A percentile compares a stretch with the other conserved stretches of the same genome.
Conservation (phyloP, 2,888 invertebrate species). For the Netelia fuscicornis region DNA sequence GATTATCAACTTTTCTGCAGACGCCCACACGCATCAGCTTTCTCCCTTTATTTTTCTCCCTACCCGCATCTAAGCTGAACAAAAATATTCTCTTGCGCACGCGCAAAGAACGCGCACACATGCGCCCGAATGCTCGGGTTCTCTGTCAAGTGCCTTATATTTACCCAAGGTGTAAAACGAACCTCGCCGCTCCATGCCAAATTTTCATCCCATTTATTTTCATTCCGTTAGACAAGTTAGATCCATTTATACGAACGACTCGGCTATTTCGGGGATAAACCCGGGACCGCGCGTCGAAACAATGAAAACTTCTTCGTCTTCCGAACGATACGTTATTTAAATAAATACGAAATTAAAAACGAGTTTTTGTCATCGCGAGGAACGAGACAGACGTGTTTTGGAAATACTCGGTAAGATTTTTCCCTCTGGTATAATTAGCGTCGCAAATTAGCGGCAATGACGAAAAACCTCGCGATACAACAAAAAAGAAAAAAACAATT, state of each 20-base stretch:
- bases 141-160: background rate
- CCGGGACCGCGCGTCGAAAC: background rate
- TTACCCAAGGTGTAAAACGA: background rate
- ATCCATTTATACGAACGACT: background rate
- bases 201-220: slow-evolving; percentile 8
- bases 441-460: background rate
- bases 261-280: background rate
- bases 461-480: background rate
- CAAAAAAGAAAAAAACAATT: background rate
- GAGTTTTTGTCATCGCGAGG: no score
- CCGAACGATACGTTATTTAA: no score
- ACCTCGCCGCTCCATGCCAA: slow-evolving; percentile 22
- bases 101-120: no score
- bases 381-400: no score
- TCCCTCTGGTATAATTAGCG: no score
- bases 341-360: no score
- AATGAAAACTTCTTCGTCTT: background rate
- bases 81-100: no score
- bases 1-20: slow-evolving; percentile 56
- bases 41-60: background rate
- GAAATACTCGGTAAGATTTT: no score
- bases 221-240: background rate
- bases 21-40: slow-evolving; percentile 38
- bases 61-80: no score
- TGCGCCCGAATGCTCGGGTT: no score